A percentile compares a stretch with the other conserved stretches of the same genome.
phyloP scores from a whole-genome alignment of 2,888 invertebrate genomes.

The Scelioninae gen. 1 region DNA sequence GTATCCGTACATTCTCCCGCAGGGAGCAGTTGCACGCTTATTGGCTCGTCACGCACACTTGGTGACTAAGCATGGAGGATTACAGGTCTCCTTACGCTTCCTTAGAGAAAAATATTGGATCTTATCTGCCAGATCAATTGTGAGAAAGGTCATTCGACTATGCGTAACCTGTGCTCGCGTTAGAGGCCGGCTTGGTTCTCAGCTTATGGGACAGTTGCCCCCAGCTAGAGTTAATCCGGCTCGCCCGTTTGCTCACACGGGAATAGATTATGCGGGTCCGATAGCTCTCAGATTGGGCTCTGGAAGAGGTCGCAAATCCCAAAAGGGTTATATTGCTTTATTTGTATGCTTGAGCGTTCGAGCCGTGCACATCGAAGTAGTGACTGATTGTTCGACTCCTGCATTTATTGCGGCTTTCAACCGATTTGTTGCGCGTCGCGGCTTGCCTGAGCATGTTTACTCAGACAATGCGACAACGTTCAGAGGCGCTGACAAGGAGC shows the following conservation, averaged over 20 bases:
- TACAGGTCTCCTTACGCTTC: neutral
- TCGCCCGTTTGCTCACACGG: neutral
- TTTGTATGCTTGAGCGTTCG: constrained; percentile 4
- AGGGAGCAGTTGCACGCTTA: neutral
- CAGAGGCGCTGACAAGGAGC: constrained; percentile 4
- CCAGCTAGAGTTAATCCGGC: neutral
- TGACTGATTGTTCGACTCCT: neutral
- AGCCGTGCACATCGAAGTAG: neutral
- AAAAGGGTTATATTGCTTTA: neutral
- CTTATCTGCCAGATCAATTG: neutral
- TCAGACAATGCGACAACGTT: constrained; percentile 28
- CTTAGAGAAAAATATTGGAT: neutral
- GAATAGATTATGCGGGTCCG: neutral
- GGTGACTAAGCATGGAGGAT: neutral
- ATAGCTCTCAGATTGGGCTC: neutral
- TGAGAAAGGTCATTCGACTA: neutral
- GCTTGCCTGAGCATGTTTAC: neutral
- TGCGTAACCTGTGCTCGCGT: neutral
- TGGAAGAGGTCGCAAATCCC: neutral
- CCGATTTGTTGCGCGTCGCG: constrained; percentile 11
- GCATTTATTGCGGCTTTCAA: neutral
- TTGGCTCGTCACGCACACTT: neutral
- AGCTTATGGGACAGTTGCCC: constrained; percentile 25
- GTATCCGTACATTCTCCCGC: no score
- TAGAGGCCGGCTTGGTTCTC: neutral